Evolutionary conservation across 2,888 invertebrate species (phyloP).

Genomic region (Sialis lutaria): DNA sequence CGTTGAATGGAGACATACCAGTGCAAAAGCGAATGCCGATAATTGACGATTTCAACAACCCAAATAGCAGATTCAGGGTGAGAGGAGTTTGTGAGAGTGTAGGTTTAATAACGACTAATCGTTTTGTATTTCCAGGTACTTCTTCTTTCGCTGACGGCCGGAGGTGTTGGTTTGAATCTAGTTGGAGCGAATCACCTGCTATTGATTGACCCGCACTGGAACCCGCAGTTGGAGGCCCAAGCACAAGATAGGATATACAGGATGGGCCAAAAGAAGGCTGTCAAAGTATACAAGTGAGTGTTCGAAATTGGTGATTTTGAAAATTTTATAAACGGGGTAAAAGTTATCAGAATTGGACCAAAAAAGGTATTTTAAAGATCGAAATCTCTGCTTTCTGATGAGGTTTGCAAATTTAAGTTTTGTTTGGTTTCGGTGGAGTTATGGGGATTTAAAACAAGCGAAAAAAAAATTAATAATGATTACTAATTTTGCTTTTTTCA

Average conservation of each 20-base stretch:
- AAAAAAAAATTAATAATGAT: too few relatives aligned
- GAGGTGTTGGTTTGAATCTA: constrained; percentile 88
- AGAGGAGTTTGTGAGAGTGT: not conserved
- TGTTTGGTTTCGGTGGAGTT: too few relatives aligned
- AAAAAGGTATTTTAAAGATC: not conserved
- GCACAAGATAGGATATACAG: constrained; percentile 89
- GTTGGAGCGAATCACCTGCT: constrained; percentile 84
- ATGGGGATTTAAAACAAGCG: too few relatives aligned
- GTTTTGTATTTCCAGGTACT: constrained; percentile 34
- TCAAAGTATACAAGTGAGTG: constrained; percentile 63
- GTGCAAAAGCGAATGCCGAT: constrained; percentile 52
- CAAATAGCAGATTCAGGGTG: not conserved
- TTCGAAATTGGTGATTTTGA: too few relatives aligned
- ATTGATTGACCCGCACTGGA: constrained; percentile 89
- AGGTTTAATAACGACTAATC: not conserved
- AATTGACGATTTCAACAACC: constrained; percentile 54
- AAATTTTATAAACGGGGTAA: not conserved
- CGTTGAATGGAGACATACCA: constrained; percentile 60
- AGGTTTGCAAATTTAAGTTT: too few relatives aligned
- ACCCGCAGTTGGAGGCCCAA: constrained; percentile 88
- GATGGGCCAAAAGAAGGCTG: constrained; percentile 70
- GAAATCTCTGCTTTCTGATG: not conserved
- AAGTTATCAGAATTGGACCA: not conserved
- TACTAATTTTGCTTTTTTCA: too few relatives aligned
- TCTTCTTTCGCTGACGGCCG: constrained; percentile 78